phyloP scores from a whole-genome alignment of 1,140 invertebrate genomes.

The Dryas iulia region DNA sequence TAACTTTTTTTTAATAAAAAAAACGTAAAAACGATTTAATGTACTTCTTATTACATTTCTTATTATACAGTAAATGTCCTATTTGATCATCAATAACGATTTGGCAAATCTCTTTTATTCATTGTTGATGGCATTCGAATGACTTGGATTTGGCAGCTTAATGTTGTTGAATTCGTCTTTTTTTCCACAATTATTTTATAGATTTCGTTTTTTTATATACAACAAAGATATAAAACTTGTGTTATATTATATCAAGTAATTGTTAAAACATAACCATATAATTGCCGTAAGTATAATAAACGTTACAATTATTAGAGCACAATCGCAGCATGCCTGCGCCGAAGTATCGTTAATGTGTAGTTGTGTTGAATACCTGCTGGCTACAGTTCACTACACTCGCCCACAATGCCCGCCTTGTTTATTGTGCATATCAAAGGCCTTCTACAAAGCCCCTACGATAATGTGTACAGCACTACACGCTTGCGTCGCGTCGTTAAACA shows the following conservation, averaged over 20 bases:
- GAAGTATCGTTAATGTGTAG: constrained; percentile 16
- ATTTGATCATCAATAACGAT: background rate
- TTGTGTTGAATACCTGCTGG: constrained; percentile 29
- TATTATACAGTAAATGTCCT: background rate
- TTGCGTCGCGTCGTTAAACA: constrained; percentile 29
- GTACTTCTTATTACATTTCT: background rate
- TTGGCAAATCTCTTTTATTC: constrained; percentile 7
- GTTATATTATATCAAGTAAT: too few relatives aligned
- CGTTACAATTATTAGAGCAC: constrained; percentile 17
- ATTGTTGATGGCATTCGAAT: background rate
- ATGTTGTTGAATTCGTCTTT: background rate
- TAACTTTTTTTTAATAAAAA: background rate
- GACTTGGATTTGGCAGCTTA: background rate
- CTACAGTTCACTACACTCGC: constrained; percentile 43
- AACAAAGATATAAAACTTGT: too few relatives aligned
- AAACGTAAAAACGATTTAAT: background rate
- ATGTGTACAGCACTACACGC: constrained; percentile 23
- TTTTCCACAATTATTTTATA: background rate
- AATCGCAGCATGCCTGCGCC: background rate
- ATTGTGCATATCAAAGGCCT: constrained; percentile 57
- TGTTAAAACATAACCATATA: background rate
- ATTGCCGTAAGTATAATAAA: background rate
- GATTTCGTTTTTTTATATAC: background rate
- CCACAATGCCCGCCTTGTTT: constrained; percentile 46
- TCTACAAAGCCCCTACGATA: constrained; percentile 47